phyloP scores from a whole-genome alignment of 2,113 vertebrate genomes.

The Hyperopisus bebe region DNA sequence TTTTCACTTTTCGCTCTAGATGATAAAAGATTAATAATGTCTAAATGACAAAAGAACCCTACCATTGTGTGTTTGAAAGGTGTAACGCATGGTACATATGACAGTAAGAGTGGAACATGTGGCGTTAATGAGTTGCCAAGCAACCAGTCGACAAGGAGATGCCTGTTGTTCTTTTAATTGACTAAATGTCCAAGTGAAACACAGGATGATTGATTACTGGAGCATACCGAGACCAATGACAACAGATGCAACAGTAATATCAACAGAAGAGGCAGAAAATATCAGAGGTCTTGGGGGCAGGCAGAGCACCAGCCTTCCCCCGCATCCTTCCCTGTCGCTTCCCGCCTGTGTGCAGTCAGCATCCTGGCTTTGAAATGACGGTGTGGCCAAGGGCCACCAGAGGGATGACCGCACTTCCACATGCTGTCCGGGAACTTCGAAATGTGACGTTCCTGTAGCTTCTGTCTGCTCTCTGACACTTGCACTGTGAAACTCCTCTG shows the following conservation, averaged over 20 bases:
- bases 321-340: background rate
- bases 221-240: background rate
- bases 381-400: background rate
- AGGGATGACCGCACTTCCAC: background rate
- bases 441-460: background rate
- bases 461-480: background rate
- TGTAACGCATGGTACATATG: background rate
- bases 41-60: background rate
- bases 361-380: background rate
- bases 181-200: background rate
- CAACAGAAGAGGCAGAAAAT: background rate
- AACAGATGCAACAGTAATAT: background rate
- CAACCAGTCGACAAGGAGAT: background rate
- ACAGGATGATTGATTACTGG: conserved; percentile 5
- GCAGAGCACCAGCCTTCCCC: background rate
- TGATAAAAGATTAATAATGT: background rate
- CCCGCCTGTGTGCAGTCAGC: background rate
- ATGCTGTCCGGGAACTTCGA: background rate
- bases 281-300: background rate
- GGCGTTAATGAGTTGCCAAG: background rate
- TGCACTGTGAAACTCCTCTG: background rate
- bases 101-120: background rate
- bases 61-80: background rate
- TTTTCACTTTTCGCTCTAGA: background rate
- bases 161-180: background rate